Evolutionary conservation across 2,888 invertebrate species (phyloP), one percentile per base, ranked within the genome.

Genomic region (Philopedon plagiatum): DNA sequence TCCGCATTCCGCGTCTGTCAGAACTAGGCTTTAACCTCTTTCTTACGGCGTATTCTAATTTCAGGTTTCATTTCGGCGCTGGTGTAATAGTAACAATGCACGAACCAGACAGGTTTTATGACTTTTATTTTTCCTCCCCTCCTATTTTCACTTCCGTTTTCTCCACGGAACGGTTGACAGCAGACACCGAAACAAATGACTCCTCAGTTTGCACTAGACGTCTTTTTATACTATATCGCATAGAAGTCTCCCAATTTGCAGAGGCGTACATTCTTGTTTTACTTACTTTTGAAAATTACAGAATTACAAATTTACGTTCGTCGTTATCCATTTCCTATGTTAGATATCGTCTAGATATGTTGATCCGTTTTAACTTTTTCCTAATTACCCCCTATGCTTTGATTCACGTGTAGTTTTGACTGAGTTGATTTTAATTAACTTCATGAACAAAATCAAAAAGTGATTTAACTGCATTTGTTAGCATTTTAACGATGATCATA

Each of bases 161-260:
- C 46, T 26, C 32, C 34, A 19, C 46, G 49, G 46, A 29, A 62
- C 44, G 62, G 46, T 62, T 82, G 82, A 83, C 83, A 81, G 80
- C 77, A 79, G 78, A 80, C 81, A 62, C 82, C 78, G 75, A 79
- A 80, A 83, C 81, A 83, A 83, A 83, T 83, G 83, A 83, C 82
- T 81, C 77, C 80, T 80, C 68, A 75, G 71, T 76, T 66, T 54
- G 66, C 66, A 67, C 75, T 74, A 76, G 77, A 77, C 76, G 71
- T 67, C 75, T 77, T 77, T 77, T 77, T 77, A 61, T 61, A 61
- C 26, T 44, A 65, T 44, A 41, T 41, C 56, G 44, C 41, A 44
- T 65, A 56, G 65, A 41, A 23, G 57, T 29, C 62, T 62, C 2
- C 32, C 49, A 62, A 62, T 62, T 49, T 49, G 4, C 34, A 19